Base-by-base conservation (phyloP, 1,140 invertebrate genomes). In the Maconellicoccus hirsutus region DNA sequence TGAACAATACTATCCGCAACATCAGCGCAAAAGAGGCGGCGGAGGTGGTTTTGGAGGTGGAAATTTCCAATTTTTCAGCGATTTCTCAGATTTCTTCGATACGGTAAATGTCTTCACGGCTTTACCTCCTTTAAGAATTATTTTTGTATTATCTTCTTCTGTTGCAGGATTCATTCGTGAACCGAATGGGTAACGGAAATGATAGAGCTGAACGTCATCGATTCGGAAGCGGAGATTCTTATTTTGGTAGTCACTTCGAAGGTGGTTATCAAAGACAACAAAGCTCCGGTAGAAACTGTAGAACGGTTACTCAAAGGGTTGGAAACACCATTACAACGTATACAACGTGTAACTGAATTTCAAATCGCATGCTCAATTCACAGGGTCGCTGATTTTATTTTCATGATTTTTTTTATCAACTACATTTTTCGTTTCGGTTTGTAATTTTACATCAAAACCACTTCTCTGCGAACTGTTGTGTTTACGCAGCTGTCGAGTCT, bases 321-420 rank as follows among this genome's bases (percentile, higher is more conserved):
- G 80, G 80, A 33, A 80, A 80, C 72, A 79, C 76, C 69, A 76
- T 81, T 16, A 78, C 80, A 12, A 81, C 80, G 0, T 80, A 81
- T 71, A 82, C 80, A 7, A 77, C 80, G 59, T 82, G 81, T 73
- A 80, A 79, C 10, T 79, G 42, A 52, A 16, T 52, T 16, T 16
- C 42, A 52, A 52, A 3, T 12, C 3, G 42, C 16, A 52, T 52
- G 6, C 42, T 52, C 42, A 16, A 19, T 52, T 19, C n/a, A 52
- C 42, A 52, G 10, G 42, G 42, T 52, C n/a, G 16, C n/a, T 16
- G 29, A 52, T 52, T 16, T 52, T 19, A 16, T 52, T 8, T 52
- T 16, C 3, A 6, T 33, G 12, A 12, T 33, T 3, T 33, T 52
- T 52, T 52, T 52, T 52, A 16, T 52, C n/a, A 6, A 16, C n/a